phyloP scores from a whole-genome alignment of 2,888 invertebrate species.

The Cremastinae sp. region DNA sequence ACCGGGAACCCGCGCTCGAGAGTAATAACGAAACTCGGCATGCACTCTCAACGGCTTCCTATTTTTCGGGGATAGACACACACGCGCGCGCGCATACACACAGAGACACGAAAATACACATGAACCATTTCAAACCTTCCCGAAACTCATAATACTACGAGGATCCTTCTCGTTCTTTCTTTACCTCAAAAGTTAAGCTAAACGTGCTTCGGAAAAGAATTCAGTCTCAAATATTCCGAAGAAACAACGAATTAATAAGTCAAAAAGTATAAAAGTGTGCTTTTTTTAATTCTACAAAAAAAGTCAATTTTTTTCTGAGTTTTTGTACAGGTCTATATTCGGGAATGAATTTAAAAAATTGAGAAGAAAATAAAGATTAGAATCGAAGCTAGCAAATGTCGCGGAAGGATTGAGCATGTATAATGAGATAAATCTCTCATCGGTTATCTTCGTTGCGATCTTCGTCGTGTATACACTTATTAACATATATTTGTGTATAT shows the following conservation, averaged over 20 bases:
- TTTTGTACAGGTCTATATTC: no score
- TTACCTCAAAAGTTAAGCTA: neutral
- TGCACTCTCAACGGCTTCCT: slow-evolving; percentile 44
- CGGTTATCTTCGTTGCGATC: slow-evolving; percentile 51
- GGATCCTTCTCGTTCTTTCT: slow-evolving; percentile 6
- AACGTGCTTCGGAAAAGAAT: neutral
- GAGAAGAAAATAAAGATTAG: neutral
- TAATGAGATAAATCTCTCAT: slow-evolving; percentile 45
- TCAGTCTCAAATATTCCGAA: no score
- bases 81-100: neutral
- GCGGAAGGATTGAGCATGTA: slow-evolving; percentile 8
- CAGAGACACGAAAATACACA: no score
- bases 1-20: slow-evolving; percentile 27
- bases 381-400: slow-evolving; percentile 5
- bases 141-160: neutral
- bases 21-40: slow-evolving; percentile 48
- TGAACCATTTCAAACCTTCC: no score
- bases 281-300: no score
- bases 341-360: no score
- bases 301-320: no score
- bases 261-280: no score
- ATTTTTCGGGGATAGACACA: neutral
- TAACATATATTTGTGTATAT: slow-evolving; percentile 6
- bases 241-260: no score
- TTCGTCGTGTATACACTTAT: slow-evolving; percentile 22